A percentile compares a stretch with the other conserved stretches of the same genome.
These are phyloP conservation scores for Pissodes strobi DNA, from an alignment of 1,140 invertebrate genomes.

Conservation along the genomic window DNA sequence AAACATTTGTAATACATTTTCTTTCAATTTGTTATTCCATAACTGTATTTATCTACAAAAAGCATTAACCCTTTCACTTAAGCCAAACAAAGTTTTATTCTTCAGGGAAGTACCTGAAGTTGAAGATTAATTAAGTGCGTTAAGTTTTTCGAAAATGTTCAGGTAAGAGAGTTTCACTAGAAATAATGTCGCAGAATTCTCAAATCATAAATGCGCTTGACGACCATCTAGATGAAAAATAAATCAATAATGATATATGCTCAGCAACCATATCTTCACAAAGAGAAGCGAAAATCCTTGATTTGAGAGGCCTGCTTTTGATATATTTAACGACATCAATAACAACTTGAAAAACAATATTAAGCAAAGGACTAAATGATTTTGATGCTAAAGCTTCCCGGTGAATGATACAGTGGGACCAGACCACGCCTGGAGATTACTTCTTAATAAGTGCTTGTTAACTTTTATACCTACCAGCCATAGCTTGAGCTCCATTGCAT, in stretches of 20 bases:
- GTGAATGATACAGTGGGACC: conserved; percentile 18
- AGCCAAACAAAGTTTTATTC: neutral
- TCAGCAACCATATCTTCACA: conserved; percentile 33
- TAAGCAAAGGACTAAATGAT: conserved; percentile 16
- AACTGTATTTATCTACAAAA: no score
- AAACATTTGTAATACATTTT: neutral
- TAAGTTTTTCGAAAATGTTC: conserved; percentile 3
- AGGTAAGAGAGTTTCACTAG: no score
- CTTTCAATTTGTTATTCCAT: conserved; percentile 5
- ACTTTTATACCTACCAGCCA: conserved; percentile 37
- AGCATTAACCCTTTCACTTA: neutral
- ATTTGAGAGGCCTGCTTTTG: conserved; percentile 31
- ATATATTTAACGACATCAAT: conserved; percentile 37
- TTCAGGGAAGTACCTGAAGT: neutral
- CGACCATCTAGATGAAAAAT: conserved; percentile 18
- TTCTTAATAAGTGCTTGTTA: conserved; percentile 46
- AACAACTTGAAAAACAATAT: conserved; percentile 18
- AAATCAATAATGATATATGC: conserved; percentile 26
- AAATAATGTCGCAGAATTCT: conserved; percentile 9
- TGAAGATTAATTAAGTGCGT: conserved; percentile 2
- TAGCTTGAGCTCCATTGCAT: conserved; percentile 53
- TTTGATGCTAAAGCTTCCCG: conserved; percentile 16
- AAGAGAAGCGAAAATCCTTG: conserved; percentile 24
- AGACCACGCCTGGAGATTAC: conserved; percentile 44
- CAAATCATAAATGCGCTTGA: conserved; percentile 28